Evolutionary conservation across 2,888 invertebrate species (phyloP).

Genomic region (Ichneumoninae sp.): DNA sequence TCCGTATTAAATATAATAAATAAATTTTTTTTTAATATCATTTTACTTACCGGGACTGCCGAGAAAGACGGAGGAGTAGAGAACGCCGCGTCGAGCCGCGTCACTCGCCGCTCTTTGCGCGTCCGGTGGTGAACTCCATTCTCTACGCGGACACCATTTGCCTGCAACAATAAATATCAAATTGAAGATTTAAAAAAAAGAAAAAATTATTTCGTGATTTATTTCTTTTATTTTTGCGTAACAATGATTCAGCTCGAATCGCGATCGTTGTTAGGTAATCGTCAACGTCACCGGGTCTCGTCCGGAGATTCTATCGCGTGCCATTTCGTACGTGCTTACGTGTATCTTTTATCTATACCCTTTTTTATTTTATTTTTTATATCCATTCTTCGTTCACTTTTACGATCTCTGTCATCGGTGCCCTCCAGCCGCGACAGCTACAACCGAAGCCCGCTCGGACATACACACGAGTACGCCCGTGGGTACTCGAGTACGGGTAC

Average conservation of each 20-base stretch:
- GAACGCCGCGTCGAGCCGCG: slow-evolving; percentile 92
- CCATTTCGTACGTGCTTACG: slow-evolving; percentile 68
- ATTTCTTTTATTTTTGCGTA: background rate
- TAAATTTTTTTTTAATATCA: background rate
- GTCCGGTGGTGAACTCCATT: slow-evolving; percentile 95
- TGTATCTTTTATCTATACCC: slow-evolving; percentile 63
- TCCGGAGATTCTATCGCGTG: slow-evolving; percentile 78
- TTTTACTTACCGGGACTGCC: slow-evolving; percentile 93
- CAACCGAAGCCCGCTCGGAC: background rate
- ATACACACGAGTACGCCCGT: slow-evolving; percentile 51
- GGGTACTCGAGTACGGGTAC: slow-evolving; percentile 54
- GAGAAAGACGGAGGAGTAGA: slow-evolving; percentile 96
- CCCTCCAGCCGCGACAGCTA: slow-evolving; percentile 37
- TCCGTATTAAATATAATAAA: background rate
- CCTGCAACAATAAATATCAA: slow-evolving; percentile 86
- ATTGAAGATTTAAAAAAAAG: slow-evolving; percentile 1
- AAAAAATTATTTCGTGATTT: slow-evolving; percentile 9
- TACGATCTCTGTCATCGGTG: slow-evolving; percentile 69
- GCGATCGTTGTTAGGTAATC: slow-evolving; percentile 73
- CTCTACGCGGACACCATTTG: slow-evolving; percentile 96
- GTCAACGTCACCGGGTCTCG: slow-evolving; percentile 74
- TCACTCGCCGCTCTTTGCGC: slow-evolving; percentile 89
- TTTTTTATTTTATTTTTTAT: slow-evolving; percentile 67
- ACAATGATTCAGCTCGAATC: slow-evolving; percentile 19
- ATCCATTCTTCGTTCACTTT: slow-evolving; percentile 53